phyloP scores from a whole-genome alignment of 2,888 invertebrate species.

The Coelinius sp. region DNA sequence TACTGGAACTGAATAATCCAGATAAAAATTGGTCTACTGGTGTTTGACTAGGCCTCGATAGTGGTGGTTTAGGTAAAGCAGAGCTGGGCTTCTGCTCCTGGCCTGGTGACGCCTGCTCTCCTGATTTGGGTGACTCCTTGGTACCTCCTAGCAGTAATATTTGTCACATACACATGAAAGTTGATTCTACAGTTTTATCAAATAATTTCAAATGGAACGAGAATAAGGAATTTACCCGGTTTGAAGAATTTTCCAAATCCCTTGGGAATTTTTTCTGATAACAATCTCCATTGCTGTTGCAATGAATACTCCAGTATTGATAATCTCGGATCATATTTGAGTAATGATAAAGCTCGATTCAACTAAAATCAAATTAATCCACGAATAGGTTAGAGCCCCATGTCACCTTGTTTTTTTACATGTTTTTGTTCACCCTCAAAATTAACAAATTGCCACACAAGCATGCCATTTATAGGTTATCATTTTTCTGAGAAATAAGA shows the following conservation, averaged over 20 bases:
- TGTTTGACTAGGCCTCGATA: slow-evolving; percentile 35
- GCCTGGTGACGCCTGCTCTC: slow-evolving; percentile 40
- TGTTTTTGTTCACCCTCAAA: not conserved
- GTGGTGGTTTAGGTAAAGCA: slow-evolving; percentile 21
- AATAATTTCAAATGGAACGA: not conserved
- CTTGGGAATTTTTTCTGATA: slow-evolving; percentile 88
- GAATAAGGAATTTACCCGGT: slow-evolving; percentile 69
- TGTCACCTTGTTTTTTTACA: not conserved
- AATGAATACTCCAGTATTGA: slow-evolving; percentile 74
- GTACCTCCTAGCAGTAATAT: slow-evolving; percentile 22
- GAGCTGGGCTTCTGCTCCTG: slow-evolving; percentile 18
- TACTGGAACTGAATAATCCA: slow-evolving; percentile 46
- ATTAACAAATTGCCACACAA: not conserved
- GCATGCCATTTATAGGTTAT: too few species aligned
- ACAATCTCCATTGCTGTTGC: slow-evolving; percentile 76
- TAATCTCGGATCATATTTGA: slow-evolving; percentile 70
- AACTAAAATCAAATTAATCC: slow-evolving; percentile 58
- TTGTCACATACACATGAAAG: not conserved
- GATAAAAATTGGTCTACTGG: slow-evolving; percentile 36
- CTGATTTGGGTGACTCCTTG: slow-evolving; percentile 41
- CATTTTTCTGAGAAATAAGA: too few species aligned
- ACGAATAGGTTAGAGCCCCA: not conserved
- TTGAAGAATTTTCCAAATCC: slow-evolving; percentile 95
- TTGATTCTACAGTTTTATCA: not conserved
- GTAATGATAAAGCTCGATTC: slow-evolving; percentile 64